Evolutionary conservation across 1,140 invertebrate species (phyloP), one percentile per base, ranked within the genome.

Genomic region (Cydia fagiglandana): DNA sequence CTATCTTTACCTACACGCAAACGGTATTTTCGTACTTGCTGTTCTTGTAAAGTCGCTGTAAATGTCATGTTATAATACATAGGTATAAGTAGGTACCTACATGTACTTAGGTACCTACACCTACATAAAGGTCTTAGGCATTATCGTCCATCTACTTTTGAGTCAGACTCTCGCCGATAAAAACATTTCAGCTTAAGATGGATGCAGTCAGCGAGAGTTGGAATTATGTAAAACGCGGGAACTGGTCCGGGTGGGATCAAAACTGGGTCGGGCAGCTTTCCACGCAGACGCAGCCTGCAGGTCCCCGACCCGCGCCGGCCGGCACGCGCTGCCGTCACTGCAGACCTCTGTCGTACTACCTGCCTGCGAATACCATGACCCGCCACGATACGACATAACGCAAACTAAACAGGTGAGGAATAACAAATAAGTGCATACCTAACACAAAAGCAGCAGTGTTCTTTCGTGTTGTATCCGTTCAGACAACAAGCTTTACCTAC

Each of bases 181-280:
- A 53, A 50, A 24, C 12, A 53, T 20, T 50, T 24, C 41, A 73
- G 73, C 17, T 45, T 12, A 73, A 73, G 73, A 47, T 50, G 41
- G 73, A 73, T 28, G 45, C 45, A 50, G 47, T 73, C 77, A 78
- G 80, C 81, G 82, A 84, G 81, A 83, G 82, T 80, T 77, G 78
- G 80, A 74, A 82, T 87, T 87, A 87, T 86, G 84, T 87, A 87
- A 87, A 87, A 73, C 20, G 80, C 80, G 64, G 79, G 83, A 87
- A 84, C 86, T 83, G 80, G 86, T 86, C 80, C 77, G 73, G 68
- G n/a, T 45, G 66, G 73, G 53, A 73, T 73, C 76, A 77, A 53
- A 84, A 81, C 77, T 87, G 83, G 85, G 84, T 86, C 84, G 85
- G 76, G 75, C 75, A 84, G 85, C 84, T 88, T 85, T 86, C 83